These are phyloP conservation scores for Heliconius sara DNA, from an alignment of 2,888 invertebrate species.

Conservation along the genomic window DNA sequence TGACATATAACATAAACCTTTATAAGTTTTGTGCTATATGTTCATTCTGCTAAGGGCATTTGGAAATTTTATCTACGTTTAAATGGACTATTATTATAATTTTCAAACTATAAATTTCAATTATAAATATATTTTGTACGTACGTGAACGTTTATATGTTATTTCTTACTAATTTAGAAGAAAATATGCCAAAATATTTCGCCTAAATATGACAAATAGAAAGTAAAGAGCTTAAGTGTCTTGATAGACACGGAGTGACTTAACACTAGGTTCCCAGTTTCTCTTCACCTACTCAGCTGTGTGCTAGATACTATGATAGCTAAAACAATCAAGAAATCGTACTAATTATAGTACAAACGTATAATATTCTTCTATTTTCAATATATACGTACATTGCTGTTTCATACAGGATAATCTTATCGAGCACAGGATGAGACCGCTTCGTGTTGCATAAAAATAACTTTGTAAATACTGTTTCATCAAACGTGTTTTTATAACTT, in stretches of 20 bases:
- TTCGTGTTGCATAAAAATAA: conserved; percentile 47
- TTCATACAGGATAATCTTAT: conserved; percentile 64
- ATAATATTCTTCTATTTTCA: background rate
- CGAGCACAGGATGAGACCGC: conserved; percentile 58
- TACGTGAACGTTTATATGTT: no score
- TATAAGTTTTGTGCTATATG: background rate
- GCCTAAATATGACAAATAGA: no score
- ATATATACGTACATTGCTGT: background rate
- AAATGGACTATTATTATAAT: background rate
- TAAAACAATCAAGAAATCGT: background rate
- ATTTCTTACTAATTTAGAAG: no score
- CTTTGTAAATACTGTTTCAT: conserved; percentile 39
- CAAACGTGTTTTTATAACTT: conserved; percentile 19
- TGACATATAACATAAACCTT: conserved; percentile 41
- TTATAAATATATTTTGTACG: no score
- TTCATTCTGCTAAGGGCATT: background rate
- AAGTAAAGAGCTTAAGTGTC: no score
- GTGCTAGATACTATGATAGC: no score
- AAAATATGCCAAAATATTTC: no score
- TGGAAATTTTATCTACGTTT: background rate
- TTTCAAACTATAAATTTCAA: background rate
- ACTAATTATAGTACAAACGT: background rate
- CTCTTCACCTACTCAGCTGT: no score
- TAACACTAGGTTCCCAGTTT: no score
- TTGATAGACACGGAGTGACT: no score